Evolutionary conservation across 2,797 vertebrate genomes (phyloP), one percentile per base, ranked within the genome.

Genomic region (Tolypeutes matacus): DNA sequence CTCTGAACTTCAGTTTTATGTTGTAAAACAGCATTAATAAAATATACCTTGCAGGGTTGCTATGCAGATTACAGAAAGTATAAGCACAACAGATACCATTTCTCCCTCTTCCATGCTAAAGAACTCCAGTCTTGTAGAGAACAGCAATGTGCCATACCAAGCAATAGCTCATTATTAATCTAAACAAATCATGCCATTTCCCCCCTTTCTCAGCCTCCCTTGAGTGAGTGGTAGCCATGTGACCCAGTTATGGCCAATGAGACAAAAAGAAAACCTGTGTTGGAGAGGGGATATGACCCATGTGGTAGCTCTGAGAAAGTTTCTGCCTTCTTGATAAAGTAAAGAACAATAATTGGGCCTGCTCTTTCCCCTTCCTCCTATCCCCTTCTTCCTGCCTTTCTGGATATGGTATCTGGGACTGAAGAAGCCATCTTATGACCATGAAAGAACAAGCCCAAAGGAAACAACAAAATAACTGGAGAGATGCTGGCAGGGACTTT

Each of bases 401-500:
- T 56, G 53, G 53, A 90, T 56, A 69, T 70, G 11, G 4, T 42
- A 23, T 81, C 56, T 64, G 36, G 58, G 42, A 81, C 31, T 2
- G 3, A 46, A 60, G 23, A 83, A 82, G 31, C 21, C 60, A 21
- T 86, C 7, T 64, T 65, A 13, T 39, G 39, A 31, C 17, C 49
- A 67, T 60, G 36, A 86, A 77, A 36, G 65, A 67, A 69, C 20
- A 80, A n/a, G 53, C 58, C 27, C 13, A 46, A 80, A 11, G 72
- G 29, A 90, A 82, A 67, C 25, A 91, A 9, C 8, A 91, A 18
- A 73, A 91, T 65, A 81, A 86, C 20, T 85, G 42, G 46, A 73
- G 64, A 95, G n/a, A 88, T 27, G 65, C 25, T 77, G 51, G 15
- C 64, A 77, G 62, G 62, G 94, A 86, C 23, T 51, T 93, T 42